Base-by-base conservation (phyloP, 2,888 invertebrate genomes). In the Lasioglossum malachurum region DNA sequence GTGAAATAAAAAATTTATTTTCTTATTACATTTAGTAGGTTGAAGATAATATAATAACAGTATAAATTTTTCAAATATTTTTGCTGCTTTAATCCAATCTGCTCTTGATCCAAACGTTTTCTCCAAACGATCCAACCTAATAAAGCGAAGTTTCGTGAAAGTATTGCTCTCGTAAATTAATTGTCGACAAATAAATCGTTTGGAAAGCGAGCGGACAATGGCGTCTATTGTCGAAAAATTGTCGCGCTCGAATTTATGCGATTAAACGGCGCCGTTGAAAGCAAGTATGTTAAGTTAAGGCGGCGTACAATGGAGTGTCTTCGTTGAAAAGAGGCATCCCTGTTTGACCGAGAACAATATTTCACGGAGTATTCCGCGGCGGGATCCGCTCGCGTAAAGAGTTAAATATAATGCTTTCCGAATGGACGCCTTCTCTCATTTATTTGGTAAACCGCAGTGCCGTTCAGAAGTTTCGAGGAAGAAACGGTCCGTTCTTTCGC, bases 351-450 rank as follows among this genome's bases (percentile, higher is more conserved):
- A 0, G 23, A 38, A 64, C 27, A 53, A 76, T 82, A 83, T 67
- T 57, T 71, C 31, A 3, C 27, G 5, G 41, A 69, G 60, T 27
- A 23, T 3, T 69, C 53, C 16, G 83, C 44, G 16, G 1, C 14
- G 69, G 46, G 75, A 84, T 79, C 74, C n/a, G 16, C 27, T n/a
- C 72, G 67, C 57, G 27, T 60, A 53, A 19, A 31, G 71, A 71
- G 78, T 77, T 75, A 80, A 80, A 75, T 64, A 64, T 67, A 86
- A 80, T 72, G 73, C 46, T 69, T 60, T 73, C 41, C 46, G 16
- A 49, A 44, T 27, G 60, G 77, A 46, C 57, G 73, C 57, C 60
- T 27, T 46, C 31, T 46, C 31, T 31, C 72, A 49, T 78, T 82
- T 74, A 74, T 74, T 74, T 44, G 75, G 27, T 23, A 72, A 72